Conservation (phyloP, 2,888 invertebrate genomes). For the Tipula helvola region DNA sequence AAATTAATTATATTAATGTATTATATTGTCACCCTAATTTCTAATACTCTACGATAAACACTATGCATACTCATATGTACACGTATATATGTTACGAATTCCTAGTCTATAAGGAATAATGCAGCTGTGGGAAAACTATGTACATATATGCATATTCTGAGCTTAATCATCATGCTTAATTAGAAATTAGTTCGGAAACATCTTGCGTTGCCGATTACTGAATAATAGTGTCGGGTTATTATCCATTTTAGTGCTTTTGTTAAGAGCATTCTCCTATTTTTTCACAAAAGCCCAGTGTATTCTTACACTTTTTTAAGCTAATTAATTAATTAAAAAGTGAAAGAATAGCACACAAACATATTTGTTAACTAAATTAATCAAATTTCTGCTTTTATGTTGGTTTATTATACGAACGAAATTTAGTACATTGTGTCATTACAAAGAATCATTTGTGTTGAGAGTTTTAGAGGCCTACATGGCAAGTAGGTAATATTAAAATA, state of each 20-base stretch:
- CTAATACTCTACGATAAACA: neutral
- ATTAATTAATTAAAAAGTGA: neutral
- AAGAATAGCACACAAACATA: neutral
- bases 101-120: neutral
- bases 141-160: neutral
- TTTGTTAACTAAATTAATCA: neutral
- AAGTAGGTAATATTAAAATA: too few species aligned
- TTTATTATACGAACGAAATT: too few species aligned
- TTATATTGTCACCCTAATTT: neutral
- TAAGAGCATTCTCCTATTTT: neutral
- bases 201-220: neutral
- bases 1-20: neutral
- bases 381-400: neutral
- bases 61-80: neutral
- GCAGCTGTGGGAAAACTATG: neutral
- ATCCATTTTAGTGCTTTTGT: neutral
- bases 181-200: neutral
- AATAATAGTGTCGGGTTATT: neutral
- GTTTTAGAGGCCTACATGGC: too few species aligned
- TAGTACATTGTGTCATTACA: too few species aligned
- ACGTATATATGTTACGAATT: neutral
- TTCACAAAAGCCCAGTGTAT: neutral
- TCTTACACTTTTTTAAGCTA: neutral
- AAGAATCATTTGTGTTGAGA: too few species aligned
- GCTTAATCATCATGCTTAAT: too few species aligned